Evolutionary conservation across 2,797 vertebrate genomes (phyloP).

Genomic region (Threskiornis aethiopicus): DNA sequence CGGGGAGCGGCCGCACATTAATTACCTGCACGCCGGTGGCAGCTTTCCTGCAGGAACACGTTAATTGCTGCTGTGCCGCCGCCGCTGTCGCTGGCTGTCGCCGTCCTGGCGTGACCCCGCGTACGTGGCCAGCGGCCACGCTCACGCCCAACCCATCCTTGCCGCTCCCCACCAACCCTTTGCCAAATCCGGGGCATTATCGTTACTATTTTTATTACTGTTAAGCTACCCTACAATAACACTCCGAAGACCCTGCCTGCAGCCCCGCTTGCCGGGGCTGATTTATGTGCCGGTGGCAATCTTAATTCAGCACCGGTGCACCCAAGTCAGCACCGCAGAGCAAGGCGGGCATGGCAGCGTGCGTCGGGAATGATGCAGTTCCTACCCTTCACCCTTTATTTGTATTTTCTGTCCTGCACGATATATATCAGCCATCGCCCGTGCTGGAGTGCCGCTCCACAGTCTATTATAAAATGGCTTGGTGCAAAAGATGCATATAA

Average conservation of each 20-base stretch:
- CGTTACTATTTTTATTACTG: fast-evolving
- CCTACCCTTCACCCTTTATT: slow-evolving; percentile 3
- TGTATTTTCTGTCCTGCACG: not conserved
- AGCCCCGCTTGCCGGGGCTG: not conserved
- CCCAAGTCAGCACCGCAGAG: not conserved
- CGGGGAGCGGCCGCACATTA: not conserved
- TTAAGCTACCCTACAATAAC: fast-evolving
- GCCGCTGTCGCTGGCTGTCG: not conserved
- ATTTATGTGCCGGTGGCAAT: not conserved
- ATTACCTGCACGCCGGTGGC: fast-evolving
- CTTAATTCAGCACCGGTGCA: not conserved
- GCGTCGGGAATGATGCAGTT: not conserved
- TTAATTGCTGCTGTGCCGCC: not conserved
- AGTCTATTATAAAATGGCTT: not conserved
- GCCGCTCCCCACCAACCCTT: not conserved
- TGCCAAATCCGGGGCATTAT: fast-evolving
- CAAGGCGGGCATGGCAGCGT: not conserved
- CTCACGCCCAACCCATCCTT: not conserved
- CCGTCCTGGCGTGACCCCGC: not conserved
- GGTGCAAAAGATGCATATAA: slow-evolving; percentile 15
- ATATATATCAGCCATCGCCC: not conserved
- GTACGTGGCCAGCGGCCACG: fast-evolving
- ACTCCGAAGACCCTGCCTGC: fast-evolving
- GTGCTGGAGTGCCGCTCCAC: not conserved
- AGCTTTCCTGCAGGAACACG: not conserved